These are phyloP conservation scores for Phrynocephalus vlangalii DNA, from an alignment of 2,797 vertebrate genomes.

Conservation along the genomic window DNA sequence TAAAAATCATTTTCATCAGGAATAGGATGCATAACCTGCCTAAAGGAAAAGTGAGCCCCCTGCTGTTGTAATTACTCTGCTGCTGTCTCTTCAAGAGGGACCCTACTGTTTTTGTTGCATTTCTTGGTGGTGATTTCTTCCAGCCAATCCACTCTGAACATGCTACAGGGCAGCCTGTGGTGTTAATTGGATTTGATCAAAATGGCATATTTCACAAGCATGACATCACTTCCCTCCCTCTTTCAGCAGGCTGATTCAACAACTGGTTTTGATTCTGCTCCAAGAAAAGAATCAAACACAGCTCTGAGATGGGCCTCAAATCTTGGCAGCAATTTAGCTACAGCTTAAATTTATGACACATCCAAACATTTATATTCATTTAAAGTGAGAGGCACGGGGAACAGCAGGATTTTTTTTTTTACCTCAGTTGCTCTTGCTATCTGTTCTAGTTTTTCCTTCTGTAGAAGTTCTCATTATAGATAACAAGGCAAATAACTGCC, in stretches of 20 bases:
- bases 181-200: slow-evolving; percentile 74
- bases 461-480: slow-evolving; percentile 64
- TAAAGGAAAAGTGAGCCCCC: slow-evolving; percentile 67
- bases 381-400: slow-evolving; percentile 71
- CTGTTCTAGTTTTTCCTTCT: slow-evolving; percentile 54
- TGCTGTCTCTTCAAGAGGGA: neutral
- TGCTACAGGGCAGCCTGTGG: slow-evolving; percentile 49
- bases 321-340: slow-evolving; percentile 74
- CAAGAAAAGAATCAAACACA: slow-evolving; percentile 56
- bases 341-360: slow-evolving; percentile 74
- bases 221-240: slow-evolving; percentile 72
- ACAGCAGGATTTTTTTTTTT: slow-evolving; percentile 71
- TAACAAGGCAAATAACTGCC: slow-evolving; percentile 54
- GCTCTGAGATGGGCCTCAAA: slow-evolving; percentile 62
- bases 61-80: slow-evolving; percentile 56
- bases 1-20: slow-evolving; percentile 25
- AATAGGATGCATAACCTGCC: neutral
- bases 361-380: slow-evolving; percentile 78
- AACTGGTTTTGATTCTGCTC: slow-evolving; percentile 77
- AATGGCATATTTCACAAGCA: slow-evolving; percentile 68
- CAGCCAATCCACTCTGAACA: slow-evolving; percentile 48
- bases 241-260: slow-evolving; percentile 66
- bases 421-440: slow-evolving; percentile 39
- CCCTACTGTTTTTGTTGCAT: neutral
- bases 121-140: slow-evolving; percentile 35